A percentile compares a stretch with the other conserved stretches of the same genome.
phyloP scores from a whole-genome alignment of 2,113 vertebrate genomes.

The Anhinga rufa region DNA sequence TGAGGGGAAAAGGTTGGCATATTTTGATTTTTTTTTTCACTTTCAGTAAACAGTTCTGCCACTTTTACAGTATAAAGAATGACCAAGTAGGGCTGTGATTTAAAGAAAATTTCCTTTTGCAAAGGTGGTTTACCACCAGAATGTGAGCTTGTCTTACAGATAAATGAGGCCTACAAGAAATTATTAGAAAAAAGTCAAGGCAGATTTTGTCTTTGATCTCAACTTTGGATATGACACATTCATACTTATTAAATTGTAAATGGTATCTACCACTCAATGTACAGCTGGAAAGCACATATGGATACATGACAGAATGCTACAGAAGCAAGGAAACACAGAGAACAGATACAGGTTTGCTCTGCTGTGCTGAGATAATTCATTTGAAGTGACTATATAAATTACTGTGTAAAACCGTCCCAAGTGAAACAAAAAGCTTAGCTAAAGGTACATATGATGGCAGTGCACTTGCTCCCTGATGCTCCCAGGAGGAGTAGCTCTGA shows the following conservation, averaged over 20 bases:
- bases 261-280: not conserved
- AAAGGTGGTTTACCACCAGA: not conserved
- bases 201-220: not conserved
- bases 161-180: not conserved
- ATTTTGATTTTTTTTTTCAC: not conserved
- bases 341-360: not conserved
- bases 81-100: not conserved
- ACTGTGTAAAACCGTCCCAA: not conserved
- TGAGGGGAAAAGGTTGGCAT: not conserved
- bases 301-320: not conserved
- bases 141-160: not conserved
- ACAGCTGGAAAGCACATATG: not conserved
- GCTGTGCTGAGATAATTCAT: not conserved
- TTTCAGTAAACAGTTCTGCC: not conserved
- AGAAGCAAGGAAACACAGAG: not conserved
- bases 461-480: accelerated
- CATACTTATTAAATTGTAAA: not conserved
- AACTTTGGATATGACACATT: not conserved
- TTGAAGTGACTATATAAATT: not conserved
- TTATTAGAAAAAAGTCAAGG: not conserved
- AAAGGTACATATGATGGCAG: not conserved
- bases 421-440: not conserved
- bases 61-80: not conserved
- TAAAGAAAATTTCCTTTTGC: not conserved
- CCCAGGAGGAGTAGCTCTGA: not conserved